Evolutionary conservation across 2,113 vertebrate genomes (phyloP).

Genomic region (Mystacornis crossleyi): DNA sequence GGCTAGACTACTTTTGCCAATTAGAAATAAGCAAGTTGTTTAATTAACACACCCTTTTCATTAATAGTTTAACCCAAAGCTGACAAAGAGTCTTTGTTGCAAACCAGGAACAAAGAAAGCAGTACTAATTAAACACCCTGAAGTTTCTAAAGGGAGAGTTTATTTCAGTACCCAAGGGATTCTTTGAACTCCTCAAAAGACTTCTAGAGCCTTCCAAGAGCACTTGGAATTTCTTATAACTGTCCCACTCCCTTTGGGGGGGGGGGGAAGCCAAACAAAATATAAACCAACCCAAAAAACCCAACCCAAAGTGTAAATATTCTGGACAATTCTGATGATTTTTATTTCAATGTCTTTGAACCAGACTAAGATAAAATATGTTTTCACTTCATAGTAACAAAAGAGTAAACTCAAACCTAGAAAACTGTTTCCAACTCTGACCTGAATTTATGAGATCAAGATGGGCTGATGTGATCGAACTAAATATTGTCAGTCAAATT

Average conservation of each 20-base stretch:
- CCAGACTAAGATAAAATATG: neutral
- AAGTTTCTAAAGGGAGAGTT: conserved; percentile 31
- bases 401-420: neutral
- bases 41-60: conserved; percentile 63
- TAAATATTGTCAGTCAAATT: neutral
- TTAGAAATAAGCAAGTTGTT: conserved; percentile 68
- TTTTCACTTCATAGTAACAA: neutral
- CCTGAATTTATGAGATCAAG: neutral
- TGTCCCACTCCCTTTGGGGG: neutral
- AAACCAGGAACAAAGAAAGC: conserved; percentile 27
- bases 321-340: neutral
- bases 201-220: neutral
- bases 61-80: conserved; percentile 38
- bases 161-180: conserved; percentile 14
- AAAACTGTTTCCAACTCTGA: neutral
- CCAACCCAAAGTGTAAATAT: neutral
- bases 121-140: conserved; percentile 58
- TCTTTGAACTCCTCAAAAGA: neutral
- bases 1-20: conserved; percentile 28
- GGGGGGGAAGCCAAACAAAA: no score
- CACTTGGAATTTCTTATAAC: neutral
- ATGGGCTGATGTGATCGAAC: neutral
- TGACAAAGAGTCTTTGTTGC: neutral
- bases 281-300: neutral
- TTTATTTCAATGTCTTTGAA: neutral